These are phyloP conservation scores for Etheostoma spectabile DNA, from an alignment of 2,113 vertebrate species.

Conservation along the genomic window DNA sequence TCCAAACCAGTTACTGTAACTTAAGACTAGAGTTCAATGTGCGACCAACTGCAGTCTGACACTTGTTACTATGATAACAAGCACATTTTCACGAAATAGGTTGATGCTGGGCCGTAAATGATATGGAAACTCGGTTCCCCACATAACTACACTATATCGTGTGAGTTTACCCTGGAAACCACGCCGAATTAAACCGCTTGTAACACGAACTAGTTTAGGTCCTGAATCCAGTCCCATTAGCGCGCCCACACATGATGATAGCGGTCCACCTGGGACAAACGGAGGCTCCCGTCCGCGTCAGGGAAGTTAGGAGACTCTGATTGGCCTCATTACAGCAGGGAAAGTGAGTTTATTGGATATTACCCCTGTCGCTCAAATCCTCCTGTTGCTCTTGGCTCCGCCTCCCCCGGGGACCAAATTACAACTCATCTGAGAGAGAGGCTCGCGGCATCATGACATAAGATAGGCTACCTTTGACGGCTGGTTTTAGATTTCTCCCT, in stretches of 20 bases:
- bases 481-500: slow-evolving; percentile 72
- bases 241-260: slow-evolving; percentile 29
- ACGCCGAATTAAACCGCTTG: background rate
- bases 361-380: slow-evolving; percentile 26
- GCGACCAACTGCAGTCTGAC: background rate
- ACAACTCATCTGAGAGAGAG: slow-evolving; percentile 75
- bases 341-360: slow-evolving; percentile 42
- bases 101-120: background rate
- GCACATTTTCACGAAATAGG: background rate
- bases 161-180: slow-evolving; percentile 6
- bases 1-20: background rate
- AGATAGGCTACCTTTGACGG: slow-evolving; percentile 55
- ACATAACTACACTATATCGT: background rate
- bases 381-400: slow-evolving; percentile 33
- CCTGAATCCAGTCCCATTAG: background rate
- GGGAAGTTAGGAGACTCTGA: slow-evolving; percentile 23
- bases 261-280: slow-evolving; percentile 65
- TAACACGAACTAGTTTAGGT: background rate
- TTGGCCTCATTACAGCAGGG: slow-evolving; percentile 29
- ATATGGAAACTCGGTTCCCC: background rate
- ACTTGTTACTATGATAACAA: background rate
- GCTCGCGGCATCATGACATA: slow-evolving; percentile 58
- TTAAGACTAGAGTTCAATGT: background rate
- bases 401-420: slow-evolving; percentile 68
- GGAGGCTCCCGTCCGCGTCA: slow-evolving; percentile 41